Conservation (phyloP, 2,797 vertebrate genomes). For the Bradypodion ventrale region DNA sequence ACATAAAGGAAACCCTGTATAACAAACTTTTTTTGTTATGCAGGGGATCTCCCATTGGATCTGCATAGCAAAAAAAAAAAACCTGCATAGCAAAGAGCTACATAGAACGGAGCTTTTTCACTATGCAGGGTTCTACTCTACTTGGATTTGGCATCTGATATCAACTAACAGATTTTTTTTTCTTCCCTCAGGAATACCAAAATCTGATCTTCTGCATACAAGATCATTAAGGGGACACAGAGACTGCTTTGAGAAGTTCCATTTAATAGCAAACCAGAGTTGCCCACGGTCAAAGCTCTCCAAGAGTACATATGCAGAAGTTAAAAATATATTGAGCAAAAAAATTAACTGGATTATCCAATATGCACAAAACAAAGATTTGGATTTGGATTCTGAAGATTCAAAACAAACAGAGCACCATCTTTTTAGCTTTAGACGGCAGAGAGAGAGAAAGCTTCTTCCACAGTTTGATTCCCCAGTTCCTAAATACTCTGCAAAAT, state of each 20-base stretch:
- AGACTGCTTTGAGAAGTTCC: slow-evolving; percentile 98
- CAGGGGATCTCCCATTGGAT: too few relatives aligned
- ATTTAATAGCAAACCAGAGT: slow-evolving; percentile 97
- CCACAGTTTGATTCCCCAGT: slow-evolving; percentile 90
- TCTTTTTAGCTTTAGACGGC: slow-evolving; percentile 86
- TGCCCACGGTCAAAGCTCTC: slow-evolving; percentile 88
- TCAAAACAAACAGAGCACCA: slow-evolving; percentile 81
- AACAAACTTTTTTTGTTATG: too few relatives aligned
- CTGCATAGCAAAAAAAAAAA: too few relatives aligned
- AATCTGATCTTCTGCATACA: slow-evolving; percentile 88
- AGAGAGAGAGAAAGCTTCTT: slow-evolving; percentile 83
- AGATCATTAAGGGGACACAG: slow-evolving; percentile 93
- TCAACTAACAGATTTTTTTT: slow-evolving; percentile 1
- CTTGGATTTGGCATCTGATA: not conserved
- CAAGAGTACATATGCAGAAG: slow-evolving; percentile 90
- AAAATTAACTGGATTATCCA: slow-evolving; percentile 95
- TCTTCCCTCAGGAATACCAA: slow-evolving; percentile 83
- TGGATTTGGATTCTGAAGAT: slow-evolving; percentile 77
- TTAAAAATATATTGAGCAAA: slow-evolving; percentile 92
- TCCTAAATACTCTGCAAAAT: slow-evolving; percentile 89
- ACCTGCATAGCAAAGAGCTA: too few relatives aligned
- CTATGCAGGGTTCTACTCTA: too few relatives aligned
- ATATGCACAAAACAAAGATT: slow-evolving; percentile 93
- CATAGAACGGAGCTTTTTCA: too few relatives aligned
- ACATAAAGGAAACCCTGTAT: too few relatives aligned